Evolutionary conservation across 2,113 vertebrate genomes (phyloP).

Genomic region (Montifringilla adamsi): DNA sequence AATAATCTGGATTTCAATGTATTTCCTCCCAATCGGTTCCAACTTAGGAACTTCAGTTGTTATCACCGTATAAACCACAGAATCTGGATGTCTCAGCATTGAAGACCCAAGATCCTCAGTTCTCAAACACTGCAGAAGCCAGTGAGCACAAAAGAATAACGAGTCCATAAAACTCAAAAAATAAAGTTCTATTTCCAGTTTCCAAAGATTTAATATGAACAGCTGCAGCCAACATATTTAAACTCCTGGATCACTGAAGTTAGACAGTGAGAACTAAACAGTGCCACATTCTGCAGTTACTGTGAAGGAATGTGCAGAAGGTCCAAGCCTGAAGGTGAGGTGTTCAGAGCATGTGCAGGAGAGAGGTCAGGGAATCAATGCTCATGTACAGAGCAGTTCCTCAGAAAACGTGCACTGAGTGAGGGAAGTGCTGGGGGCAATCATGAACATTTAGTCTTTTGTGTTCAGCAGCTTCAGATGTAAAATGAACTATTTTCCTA

Average conservation of each 20-base stretch:
- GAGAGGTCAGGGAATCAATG: not conserved
- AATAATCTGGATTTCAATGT: not conserved
- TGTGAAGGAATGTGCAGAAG: not conserved
- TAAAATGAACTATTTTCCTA: not conserved
- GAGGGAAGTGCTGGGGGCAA: not conserved
- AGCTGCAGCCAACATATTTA: not conserved
- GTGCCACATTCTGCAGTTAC: not conserved
- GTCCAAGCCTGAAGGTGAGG: not conserved
- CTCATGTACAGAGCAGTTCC: accelerated
- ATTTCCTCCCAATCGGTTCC: not conserved
- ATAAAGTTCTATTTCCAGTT: not conserved
- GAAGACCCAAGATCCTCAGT: not conserved
- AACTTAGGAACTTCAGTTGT: not conserved
- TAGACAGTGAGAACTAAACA: not conserved
- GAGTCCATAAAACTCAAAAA: not conserved
- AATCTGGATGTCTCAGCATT: not conserved
- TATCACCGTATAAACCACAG: not conserved
- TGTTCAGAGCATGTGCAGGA: not conserved
- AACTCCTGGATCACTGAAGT: not conserved
- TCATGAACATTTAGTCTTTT: accelerated
- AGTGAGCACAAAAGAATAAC: not conserved
- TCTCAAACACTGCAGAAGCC: not conserved
- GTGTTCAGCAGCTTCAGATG: not conserved
- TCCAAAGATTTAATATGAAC: not conserved
- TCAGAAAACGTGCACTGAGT: accelerated